phyloP scores from a whole-genome alignment of 2,888 invertebrate species.

The Ophonus ardosiacus region DNA sequence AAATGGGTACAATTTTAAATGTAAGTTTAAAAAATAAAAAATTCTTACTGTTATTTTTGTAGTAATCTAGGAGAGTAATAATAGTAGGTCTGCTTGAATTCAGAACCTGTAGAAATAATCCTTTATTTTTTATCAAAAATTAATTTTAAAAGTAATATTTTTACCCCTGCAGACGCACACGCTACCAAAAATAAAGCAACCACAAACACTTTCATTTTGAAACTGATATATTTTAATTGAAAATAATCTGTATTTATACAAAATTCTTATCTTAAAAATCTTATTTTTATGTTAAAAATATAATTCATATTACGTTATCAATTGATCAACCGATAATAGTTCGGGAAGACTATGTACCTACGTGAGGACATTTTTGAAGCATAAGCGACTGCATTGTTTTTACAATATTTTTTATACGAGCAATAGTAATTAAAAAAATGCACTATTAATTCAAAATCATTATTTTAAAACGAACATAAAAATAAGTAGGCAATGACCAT shows the following conservation, averaged over 20 bases:
- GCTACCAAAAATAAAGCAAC: constrained; percentile 2
- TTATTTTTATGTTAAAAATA: neutral
- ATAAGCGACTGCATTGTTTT: no score
- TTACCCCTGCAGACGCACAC: constrained; percentile 27
- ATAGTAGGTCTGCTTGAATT: neutral
- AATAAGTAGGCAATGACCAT: no score
- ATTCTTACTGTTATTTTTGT: constrained; percentile 6
- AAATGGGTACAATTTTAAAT: no score
- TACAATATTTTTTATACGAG: no score
- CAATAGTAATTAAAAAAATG: no score
- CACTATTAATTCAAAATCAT: no score
- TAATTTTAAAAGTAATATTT: neutral
- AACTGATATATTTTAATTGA: neutral
- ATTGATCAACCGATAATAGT: neutral
- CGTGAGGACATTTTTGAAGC: no score
- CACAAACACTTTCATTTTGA: constrained; percentile 34
- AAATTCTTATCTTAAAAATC: constrained; percentile 20
- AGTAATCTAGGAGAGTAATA: constrained; percentile 19
- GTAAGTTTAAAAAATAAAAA: neutral
- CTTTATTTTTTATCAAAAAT: neutral
- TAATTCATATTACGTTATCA: neutral
- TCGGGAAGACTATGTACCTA: no score
- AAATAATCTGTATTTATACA: constrained; percentile 1
- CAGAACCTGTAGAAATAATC: neutral
- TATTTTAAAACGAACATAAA: no score